Base-by-base conservation (phyloP, 2,888 invertebrate genomes). In the Strigamia transsilvanica region DNA sequence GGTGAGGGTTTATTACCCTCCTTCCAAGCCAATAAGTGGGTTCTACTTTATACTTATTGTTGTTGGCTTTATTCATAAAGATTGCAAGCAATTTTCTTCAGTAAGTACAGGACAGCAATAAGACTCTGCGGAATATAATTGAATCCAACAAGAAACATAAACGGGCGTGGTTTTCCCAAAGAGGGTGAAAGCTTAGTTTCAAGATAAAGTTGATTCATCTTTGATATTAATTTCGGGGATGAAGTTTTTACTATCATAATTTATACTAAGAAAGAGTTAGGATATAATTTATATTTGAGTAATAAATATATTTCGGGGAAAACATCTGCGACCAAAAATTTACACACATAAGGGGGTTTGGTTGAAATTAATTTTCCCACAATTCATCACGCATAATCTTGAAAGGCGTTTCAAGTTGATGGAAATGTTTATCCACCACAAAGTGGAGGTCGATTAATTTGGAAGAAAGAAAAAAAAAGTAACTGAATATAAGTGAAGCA, bases 271-370 rank as follows among this genome's bases (percentile, higher is more conserved):
- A 32, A 73, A 32, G 15, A n/a, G 27, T 5, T 73, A 27, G 32
- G 5, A 9, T 27, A 15, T 32, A 73, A 73, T 73, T 73, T 73
- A 32, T 27, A 73, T 27, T 27, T 73, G 32, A 18, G 73, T 73
- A 5, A 73, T 73, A 73, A 73, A 73, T 73, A 73, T 73, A 73
- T 73, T 73, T 73, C 15, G 61, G 5, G 21, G 73, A 73, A 73
- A 73, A 73, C 73, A 73, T 73, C 73, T 73, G 73, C 73, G 73
- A 73, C 73, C 73, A 73, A 73, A 73, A 73, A 73, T 73, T 73
- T 73, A 73, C 32, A 73, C 32, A 32, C n/a, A 32, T 73, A 73
- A 73, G 32, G 15, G 12, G 27, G 27, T 73, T 13, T 73, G 27
- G 73, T 32, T 73, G 73, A 73, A 73, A 73, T 73, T 73, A 73